A percentile compares a stretch with the other conserved stretches of the same genome.
phyloP scores from a whole-genome alignment of 2,888 invertebrate species.

The Drosophila subsilvestris region DNA sequence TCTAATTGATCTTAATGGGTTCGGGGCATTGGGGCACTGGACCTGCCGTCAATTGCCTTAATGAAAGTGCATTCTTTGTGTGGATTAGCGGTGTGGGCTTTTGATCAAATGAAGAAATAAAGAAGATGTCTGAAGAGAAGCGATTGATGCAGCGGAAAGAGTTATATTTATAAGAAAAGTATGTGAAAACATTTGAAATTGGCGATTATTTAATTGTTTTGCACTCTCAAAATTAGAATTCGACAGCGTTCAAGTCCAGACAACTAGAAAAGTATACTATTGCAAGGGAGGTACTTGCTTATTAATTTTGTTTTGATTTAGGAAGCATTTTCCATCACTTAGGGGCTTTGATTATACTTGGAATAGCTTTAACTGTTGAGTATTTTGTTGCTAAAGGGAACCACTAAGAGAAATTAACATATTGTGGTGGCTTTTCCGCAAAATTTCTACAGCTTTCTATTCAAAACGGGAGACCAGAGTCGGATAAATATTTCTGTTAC shows the following conservation, averaged over 20 bases:
- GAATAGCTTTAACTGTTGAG: neutral
- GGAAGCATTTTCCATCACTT: neutral
- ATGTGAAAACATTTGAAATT: too few species aligned
- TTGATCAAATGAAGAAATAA: conserved; percentile 42
- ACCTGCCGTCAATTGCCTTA: conserved; percentile 56
- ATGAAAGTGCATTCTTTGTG: conserved; percentile 56
- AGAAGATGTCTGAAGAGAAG: conserved; percentile 4
- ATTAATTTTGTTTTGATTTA: neutral
- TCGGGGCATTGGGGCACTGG: conserved; percentile 30
- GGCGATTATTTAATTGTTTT: neutral
- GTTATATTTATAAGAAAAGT: neutral
- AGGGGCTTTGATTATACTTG: neutral
- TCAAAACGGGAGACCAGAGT: too few species aligned
- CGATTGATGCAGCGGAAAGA: neutral
- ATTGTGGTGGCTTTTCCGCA: too few species aligned
- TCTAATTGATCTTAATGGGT: conserved; percentile 66
- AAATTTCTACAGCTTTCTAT: too few species aligned
- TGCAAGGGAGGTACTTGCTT: neutral
- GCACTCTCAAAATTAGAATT: neutral
- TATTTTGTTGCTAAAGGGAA: too few species aligned
- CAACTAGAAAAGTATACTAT: neutral
- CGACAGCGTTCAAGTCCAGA: neutral
- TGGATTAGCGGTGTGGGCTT: conserved; percentile 56
- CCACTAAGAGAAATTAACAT: neutral
- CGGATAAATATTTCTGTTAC: too few species aligned